These are phyloP conservation scores for Operophtera brumata DNA, from an alignment of 2,888 invertebrate genomes.

Conservation along the genomic window DNA sequence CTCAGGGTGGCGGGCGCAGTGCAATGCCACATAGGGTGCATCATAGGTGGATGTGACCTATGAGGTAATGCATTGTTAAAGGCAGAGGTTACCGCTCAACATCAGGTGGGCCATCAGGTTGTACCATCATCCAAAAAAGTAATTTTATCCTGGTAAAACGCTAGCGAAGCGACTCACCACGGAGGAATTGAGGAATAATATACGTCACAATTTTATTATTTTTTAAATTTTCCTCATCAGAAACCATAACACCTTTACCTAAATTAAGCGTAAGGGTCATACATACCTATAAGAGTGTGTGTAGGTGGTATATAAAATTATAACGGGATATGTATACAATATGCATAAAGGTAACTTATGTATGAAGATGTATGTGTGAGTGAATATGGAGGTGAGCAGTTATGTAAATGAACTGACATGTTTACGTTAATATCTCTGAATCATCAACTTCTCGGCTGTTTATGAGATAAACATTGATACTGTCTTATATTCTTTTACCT, in stretches of 20 bases:
- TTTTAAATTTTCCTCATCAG: background rate
- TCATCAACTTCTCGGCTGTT: constrained; percentile 1
- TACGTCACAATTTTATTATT: background rate
- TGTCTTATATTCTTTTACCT: background rate
- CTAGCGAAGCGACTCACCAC: too few species aligned
- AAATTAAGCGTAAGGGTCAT: constrained; percentile 4
- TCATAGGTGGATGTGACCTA: too few species aligned
- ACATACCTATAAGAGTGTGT: background rate
- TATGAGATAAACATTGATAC: constrained; percentile 4
- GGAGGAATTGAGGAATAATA: background rate
- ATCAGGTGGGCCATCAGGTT: too few species aligned
- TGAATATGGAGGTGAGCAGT: constrained; percentile 12
- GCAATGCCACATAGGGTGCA: too few species aligned
- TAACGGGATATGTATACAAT: constrained; percentile 1
- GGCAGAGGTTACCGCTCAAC: too few species aligned
- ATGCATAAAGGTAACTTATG: background rate
- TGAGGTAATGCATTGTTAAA: too few species aligned
- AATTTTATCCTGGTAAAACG: too few species aligned
- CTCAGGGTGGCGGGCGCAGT: too few species aligned
- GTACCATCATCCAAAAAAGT: too few species aligned
- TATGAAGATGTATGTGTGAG: background rate
- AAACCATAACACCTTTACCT: background rate
- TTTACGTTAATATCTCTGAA: constrained; percentile 13
- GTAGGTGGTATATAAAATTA: constrained; percentile 7
- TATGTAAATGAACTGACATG: constrained; percentile 20